phyloP scores from a whole-genome alignment of 2,113 vertebrate genomes.

The Urocolius indicus region DNA sequence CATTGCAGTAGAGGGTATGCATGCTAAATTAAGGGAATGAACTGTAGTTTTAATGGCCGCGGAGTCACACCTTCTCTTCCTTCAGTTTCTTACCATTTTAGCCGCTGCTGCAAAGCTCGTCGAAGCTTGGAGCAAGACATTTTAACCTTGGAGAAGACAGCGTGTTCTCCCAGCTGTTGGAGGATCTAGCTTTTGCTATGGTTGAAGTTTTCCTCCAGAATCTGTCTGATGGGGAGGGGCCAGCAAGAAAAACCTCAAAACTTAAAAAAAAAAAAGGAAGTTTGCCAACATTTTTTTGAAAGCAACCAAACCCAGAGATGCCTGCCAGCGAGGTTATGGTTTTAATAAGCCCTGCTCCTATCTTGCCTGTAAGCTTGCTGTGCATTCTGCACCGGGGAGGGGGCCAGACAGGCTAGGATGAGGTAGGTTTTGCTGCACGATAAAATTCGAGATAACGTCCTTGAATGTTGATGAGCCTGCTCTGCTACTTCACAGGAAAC shows the following conservation, averaged over 20 bases:
- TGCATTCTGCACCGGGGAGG: not conserved
- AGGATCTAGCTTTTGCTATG: not conserved
- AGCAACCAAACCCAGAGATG: not conserved
- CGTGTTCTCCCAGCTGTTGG: not conserved
- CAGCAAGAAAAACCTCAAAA: not conserved
- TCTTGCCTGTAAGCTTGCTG: not conserved
- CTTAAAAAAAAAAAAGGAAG: not conserved
- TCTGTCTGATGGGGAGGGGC: not conserved
- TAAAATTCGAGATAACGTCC: not conserved
- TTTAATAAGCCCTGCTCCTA: not conserved
- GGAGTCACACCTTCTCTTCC: not conserved
- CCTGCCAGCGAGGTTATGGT: not conserved
- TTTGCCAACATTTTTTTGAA: not conserved
- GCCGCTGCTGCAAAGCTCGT: not conserved
- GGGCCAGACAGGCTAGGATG: not conserved
- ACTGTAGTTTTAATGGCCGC: not conserved
- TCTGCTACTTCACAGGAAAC: not conserved
- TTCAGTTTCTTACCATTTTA: not conserved
- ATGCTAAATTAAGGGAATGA: not conserved
- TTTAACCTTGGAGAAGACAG: not conserved
- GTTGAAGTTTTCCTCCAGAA: not conserved
- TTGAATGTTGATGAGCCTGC: not conserved
- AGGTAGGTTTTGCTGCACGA: not conserved
- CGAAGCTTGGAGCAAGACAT: not conserved
- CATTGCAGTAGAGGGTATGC: not conserved